Evolutionary conservation across 2,888 invertebrate species (phyloP).

Genomic region (Criorhina ranunculi): DNA sequence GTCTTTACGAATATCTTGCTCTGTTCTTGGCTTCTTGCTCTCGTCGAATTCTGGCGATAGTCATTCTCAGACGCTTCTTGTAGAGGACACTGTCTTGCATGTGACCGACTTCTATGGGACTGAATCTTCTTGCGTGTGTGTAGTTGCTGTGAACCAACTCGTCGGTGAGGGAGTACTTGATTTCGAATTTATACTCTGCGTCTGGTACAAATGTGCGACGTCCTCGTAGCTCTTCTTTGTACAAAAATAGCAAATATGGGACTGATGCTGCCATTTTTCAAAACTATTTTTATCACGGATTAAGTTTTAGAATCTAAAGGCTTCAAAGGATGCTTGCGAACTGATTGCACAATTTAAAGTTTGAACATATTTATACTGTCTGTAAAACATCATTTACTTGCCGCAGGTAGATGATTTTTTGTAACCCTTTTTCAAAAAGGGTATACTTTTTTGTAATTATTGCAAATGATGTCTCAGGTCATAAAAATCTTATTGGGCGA

Average conservation of each 20-base stretch:
- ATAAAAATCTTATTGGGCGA: no score
- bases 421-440: no score
- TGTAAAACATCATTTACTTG: no score
- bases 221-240: neutral
- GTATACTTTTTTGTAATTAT: no score
- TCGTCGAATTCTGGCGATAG: neutral
- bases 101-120: neutral
- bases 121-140: neutral
- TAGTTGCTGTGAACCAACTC: conserved; percentile 22
- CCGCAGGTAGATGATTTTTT: no score
- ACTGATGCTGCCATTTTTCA: neutral
- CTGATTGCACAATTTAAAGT: neutral
- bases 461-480: no score
- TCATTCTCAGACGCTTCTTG: conserved; percentile 5
- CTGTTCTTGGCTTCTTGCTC: conserved; percentile 1
- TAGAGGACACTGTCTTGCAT: conserved; percentile 30
- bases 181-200: conserved; percentile 6
- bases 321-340: neutral
- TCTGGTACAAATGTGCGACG: neutral
- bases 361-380: no score
- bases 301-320: no score
- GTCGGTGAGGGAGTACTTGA: conserved; percentile 21
- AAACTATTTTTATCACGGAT: no score
- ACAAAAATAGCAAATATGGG: neutral
- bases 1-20: no score